Percentiles rank a stretch among this genome's conserved stretches.
Conservation (phyloP, 1,140 invertebrate genomes). For the Formica exsecta region DNA sequence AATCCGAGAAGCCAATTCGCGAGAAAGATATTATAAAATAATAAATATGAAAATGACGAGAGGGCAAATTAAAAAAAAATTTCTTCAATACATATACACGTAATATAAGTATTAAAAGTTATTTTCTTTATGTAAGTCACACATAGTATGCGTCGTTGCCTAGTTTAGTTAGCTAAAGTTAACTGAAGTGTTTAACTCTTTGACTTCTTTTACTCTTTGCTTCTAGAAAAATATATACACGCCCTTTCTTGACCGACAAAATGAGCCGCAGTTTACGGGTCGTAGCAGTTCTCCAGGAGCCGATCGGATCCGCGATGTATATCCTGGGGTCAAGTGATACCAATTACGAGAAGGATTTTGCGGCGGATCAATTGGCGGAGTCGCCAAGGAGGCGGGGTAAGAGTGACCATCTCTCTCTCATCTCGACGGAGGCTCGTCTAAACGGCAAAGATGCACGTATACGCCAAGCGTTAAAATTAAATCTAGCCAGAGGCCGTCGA, state of each 20-base stretch:
- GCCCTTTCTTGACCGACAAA: not conserved
- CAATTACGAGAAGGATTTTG: slow-evolving; percentile 68
- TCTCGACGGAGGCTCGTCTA: slow-evolving; percentile 82
- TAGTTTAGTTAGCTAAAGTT: not conserved
- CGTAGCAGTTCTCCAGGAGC: slow-evolving; percentile 15
- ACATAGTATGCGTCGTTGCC: not conserved
- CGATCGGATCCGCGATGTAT: not conserved
- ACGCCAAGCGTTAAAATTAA: slow-evolving; percentile 85
- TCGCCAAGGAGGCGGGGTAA: not conserved
- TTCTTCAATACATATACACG: not conserved
- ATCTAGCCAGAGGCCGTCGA: slow-evolving; percentile 80
- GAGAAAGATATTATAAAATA: not conserved
- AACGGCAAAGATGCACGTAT: slow-evolving; percentile 70
- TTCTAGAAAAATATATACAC: not conserved
- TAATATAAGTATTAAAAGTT: not conserved
- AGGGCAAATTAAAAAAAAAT: not conserved
- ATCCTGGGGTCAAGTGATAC: slow-evolving; percentile 71
- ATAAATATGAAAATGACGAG: not conserved
- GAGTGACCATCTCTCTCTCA: slow-evolving; percentile 16
- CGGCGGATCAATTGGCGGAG: slow-evolving; percentile 65
- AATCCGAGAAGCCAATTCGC: not conserved
- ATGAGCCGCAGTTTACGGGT: not conserved
- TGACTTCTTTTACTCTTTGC: not conserved
- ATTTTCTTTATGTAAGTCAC: not conserved
- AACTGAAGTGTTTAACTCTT: not conserved